Evolutionary conservation across 2,113 vertebrate species (phyloP).

Genomic region (Corythornis cristatus): DNA sequence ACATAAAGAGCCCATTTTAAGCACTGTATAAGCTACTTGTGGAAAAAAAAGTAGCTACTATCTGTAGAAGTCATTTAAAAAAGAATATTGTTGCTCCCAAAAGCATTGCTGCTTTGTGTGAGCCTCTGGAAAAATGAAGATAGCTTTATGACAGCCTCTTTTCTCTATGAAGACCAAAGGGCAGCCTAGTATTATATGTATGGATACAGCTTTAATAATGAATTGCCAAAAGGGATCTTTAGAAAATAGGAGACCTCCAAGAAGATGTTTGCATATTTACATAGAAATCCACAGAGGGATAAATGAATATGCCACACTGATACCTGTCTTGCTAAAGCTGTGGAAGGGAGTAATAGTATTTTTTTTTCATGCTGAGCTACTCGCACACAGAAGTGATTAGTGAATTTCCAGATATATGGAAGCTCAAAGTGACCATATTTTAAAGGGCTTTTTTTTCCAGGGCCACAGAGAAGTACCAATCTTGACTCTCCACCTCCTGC

Average conservation of each 20-base stretch:
- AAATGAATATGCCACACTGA: background rate
- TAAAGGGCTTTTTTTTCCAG: background rate
- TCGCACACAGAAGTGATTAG: background rate
- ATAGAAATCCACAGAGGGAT: conserved; percentile 25
- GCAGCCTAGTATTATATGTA: background rate
- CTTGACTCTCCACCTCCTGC: background rate
- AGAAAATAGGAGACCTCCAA: conserved; percentile 39
- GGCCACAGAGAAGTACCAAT: background rate
- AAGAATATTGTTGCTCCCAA: background rate
- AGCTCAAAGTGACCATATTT: background rate
- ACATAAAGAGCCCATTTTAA: conserved; percentile 7
- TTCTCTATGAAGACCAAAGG: conserved; percentile 25
- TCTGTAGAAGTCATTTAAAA: background rate
- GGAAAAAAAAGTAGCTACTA: conserved; percentile 24
- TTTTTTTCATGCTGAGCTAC: conserved; percentile 2
- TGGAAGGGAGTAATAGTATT: background rate
- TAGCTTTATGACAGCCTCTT: conserved; percentile 29
- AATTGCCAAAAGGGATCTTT: conserved; percentile 39
- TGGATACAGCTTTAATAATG: background rate
- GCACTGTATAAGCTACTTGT: conserved; percentile 5
- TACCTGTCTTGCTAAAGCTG: conserved; percentile 41
- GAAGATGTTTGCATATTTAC: conserved; percentile 49
- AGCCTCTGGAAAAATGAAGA: conserved; percentile 31
- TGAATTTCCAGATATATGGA: background rate
- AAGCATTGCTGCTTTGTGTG: background rate